Conservation (phyloP, 1,140 invertebrate genomes). For the Aphelenchoides besseyi region DNA sequence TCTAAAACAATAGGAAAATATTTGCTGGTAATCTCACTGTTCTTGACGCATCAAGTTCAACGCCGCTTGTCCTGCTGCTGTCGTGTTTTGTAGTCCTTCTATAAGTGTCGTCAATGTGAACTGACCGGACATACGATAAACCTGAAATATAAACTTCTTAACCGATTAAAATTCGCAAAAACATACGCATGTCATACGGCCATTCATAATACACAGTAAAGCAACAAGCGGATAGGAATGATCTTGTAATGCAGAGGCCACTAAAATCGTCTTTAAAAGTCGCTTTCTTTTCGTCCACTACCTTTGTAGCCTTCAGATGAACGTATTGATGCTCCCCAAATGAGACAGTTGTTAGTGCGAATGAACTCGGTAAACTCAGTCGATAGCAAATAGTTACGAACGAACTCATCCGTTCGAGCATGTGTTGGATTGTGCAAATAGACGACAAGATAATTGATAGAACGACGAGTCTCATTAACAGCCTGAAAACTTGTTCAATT, state of each 20-base stretch:
- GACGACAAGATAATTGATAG: conserved; percentile 24
- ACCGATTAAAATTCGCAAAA: background rate
- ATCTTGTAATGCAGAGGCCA: conserved; percentile 24
- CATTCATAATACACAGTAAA: conserved; percentile 24
- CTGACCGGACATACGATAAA: conserved; percentile 18
- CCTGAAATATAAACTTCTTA: conserved; percentile 18
- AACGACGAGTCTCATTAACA: conserved; percentile 24
- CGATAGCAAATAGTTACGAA: conserved; percentile 29
- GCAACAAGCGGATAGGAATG: conserved; percentile 20
- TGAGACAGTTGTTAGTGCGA: conserved; percentile 16
- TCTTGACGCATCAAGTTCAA: conserved; percentile 7
- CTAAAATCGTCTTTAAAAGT: conserved; percentile 5
- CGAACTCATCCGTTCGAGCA: conserved; percentile 18
- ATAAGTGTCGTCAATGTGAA: conserved; percentile 17
- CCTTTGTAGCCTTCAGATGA: conserved; percentile 37
- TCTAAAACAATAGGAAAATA: conserved; percentile 18
- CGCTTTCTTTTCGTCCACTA: background rate
- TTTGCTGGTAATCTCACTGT: background rate
- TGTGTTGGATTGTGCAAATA: conserved; percentile 37
- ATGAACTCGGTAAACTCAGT: conserved; percentile 23
- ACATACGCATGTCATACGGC: conserved; percentile 26
- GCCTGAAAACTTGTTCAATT: conserved; percentile 21
- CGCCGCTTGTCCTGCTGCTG: background rate
- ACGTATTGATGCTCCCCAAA: conserved; percentile 34
- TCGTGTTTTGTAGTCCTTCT: background rate